Conservation (phyloP, 2,888 invertebrate species). For the Tholera decimalis region DNA sequence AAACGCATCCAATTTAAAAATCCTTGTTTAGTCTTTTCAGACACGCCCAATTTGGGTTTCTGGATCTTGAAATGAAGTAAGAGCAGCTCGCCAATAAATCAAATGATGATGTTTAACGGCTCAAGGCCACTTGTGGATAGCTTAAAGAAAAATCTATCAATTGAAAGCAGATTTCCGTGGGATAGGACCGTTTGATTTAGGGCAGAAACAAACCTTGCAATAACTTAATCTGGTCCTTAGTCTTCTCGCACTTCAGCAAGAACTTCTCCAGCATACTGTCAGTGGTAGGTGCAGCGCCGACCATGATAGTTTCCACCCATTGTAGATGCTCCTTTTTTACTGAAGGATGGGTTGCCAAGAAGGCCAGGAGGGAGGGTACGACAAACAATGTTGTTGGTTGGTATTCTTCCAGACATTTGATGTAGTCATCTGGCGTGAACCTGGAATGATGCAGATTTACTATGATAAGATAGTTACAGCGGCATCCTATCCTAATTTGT, state of each 20-base stretch:
- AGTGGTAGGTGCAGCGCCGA: conserved; percentile 94
- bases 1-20: no score
- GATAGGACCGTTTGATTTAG: background rate
- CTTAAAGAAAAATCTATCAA: no score
- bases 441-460: conserved; percentile 69
- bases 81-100: no score
- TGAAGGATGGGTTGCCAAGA: conserved; percentile 94
- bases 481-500: background rate
- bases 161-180: background rate
- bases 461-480: background rate
- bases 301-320: conserved; percentile 92
- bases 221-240: conserved; percentile 86
- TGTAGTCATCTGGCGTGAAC: conserved; percentile 94
- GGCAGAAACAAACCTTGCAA: conserved; percentile 80
- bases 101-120: no score
- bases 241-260: conserved; percentile 90
- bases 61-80: no score
- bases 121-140: no score
- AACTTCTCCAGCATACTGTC: conserved; percentile 93
- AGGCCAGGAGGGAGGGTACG: conserved; percentile 95
- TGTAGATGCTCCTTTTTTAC: conserved; percentile 93
- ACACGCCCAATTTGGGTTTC: no score
- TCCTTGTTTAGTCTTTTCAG: no score
- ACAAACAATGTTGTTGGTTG: conserved; percentile 93
- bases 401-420: conserved; percentile 92